Base-by-base conservation (phyloP, 1,140 invertebrate genomes). In the Homarus americanus region DNA sequence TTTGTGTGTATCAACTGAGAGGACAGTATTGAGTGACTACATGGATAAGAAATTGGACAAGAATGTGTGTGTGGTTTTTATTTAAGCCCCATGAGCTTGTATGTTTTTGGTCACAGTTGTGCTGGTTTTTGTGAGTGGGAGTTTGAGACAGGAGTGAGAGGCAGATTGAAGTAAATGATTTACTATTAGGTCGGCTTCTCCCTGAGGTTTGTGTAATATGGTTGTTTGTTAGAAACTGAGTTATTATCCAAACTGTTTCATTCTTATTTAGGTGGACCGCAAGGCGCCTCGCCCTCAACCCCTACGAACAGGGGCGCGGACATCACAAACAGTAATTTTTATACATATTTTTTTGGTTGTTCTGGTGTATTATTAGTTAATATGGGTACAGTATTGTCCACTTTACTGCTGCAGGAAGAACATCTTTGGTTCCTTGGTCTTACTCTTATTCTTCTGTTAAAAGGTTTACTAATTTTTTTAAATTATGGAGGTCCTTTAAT, bases 241-340 rank as follows among this genome's bases (percentile, higher is more conserved):
- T 28, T 7, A 69, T 69, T 69, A 32, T 69, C 63, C 63, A 28
- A 32, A 69, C 15, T 58, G 53, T 79, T 79, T 79, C 40, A 44
- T 79, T 79, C 40, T 79, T 79, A 28, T 44, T 44, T 79, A 79
- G 76, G 76, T 79, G 76, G 76, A 79, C 76, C 40, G 76, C 76
- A 79, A 44, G 20, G 76, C 76, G n/a, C 76, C 76, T 79, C 76
- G 41, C 44, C 76, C 10, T 79, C 76, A 41, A 28, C 40, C 76
- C 63, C 63, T 28, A 69, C 24, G 12, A 24, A 69, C 15, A 79
- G 76, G 41, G 76, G 76, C 34, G 76, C 44, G 76, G 76, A 79
- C 76, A 32, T 49, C 76, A 44, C 76, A 79, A 49, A 79, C 76
- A 79, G 76, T 79, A 79, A 79, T 44, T 79, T 79, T 17, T n/a